Conservation (phyloP, 2,113 vertebrate genomes). For the Vimba vimba region DNA sequence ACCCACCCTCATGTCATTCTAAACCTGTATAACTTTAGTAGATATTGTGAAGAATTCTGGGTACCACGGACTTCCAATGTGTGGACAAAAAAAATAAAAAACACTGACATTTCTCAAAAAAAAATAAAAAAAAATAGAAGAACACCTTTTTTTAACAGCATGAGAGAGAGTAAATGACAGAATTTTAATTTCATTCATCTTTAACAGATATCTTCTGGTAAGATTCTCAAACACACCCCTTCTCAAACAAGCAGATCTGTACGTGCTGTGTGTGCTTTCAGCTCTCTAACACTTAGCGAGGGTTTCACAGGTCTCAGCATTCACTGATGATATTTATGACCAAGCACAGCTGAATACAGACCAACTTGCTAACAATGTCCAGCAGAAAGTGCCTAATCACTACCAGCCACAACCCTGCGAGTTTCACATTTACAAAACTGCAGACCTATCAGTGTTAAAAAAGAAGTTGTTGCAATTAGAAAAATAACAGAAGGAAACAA, state of each 20-base stretch:
- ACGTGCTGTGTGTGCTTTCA: neutral
- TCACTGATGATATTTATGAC: neutral
- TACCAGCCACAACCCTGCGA: neutral
- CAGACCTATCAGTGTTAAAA: conserved; percentile 11
- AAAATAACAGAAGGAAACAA: neutral
- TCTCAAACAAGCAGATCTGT: neutral
- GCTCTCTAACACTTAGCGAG: neutral
- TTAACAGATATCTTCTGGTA: neutral
- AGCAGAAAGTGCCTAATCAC: neutral
- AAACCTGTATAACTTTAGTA: neutral
- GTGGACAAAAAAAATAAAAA: neutral
- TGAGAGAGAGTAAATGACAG: neutral
- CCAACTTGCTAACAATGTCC: conserved; percentile 13
- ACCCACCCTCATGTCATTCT: neutral
- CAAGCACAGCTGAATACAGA: neutral
- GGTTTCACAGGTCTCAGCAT: neutral
- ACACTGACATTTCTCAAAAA: neutral
- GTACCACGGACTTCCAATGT: neutral
- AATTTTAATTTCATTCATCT: no score
- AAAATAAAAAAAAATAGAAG: neutral
- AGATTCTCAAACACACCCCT: neutral
- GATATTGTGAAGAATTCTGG: neutral
- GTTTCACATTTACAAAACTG: conserved; percentile 2
- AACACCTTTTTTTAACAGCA: neutral
- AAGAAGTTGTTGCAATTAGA: neutral